Base-by-base conservation (phyloP, 2,113 vertebrate genomes). In the Struthidea cinerea region DNA sequence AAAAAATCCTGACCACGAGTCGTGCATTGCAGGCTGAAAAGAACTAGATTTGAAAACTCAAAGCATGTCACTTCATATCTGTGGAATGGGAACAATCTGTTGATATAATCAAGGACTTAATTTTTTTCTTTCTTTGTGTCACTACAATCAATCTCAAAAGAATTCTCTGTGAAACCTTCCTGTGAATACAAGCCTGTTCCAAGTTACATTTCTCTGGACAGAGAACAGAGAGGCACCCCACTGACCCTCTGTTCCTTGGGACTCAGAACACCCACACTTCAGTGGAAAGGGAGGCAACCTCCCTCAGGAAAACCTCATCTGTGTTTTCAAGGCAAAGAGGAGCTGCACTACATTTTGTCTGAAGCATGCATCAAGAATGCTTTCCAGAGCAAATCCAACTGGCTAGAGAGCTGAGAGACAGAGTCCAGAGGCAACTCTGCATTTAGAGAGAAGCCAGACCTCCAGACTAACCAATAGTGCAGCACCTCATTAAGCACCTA, bases 1-100 rank as follows among this genome's bases (percentile, higher is more conserved):
- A 44, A 23, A 30, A 57, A 39, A 3, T 3, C 21, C 41, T 56
- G 33, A 88, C 26, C 14, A 41, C 0, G 0, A 41, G 7, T 70
- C 39, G 32, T 27, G 19, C 3, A 24, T 21, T 56, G 30, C 19
- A 69, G 37, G 28, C 71, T 89, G 50, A 61, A 80, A 90, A 88
- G 8, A 37, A 61, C 37, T 73, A 37, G 11, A 57, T 77, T 32
- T 57, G 32, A 37, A 89, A 86, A 70, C 18, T 74, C 33, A 70
- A 84, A 87, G 22, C 33, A 22, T 42, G 12, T 73, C 4, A 3
- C 9, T 73, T 81, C 6, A 8, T 59, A 50, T 49, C 37, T 67
- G 35, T 30, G 74, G 56, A 84, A 86, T 37, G 17, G 30, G 9
- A 50, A 42, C 27, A 59, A 57, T 70, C 21, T 86, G 37, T 37